Evolutionary conservation across 1,140 invertebrate genomes (phyloP), one percentile per base, ranked within the genome.

Genomic region (Solenopsis fugax): DNA sequence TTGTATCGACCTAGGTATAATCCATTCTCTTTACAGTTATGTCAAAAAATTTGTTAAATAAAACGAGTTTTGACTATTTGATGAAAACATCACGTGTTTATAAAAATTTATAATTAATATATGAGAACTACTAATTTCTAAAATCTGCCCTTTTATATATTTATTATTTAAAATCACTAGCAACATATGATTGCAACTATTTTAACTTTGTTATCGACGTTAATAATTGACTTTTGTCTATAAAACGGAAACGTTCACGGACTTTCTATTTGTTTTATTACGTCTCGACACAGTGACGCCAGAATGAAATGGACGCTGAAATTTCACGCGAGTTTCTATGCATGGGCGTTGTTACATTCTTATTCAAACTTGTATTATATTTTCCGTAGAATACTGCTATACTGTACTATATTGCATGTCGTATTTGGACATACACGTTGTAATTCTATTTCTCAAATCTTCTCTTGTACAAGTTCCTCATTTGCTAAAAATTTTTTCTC

Each of bases 351-450:
- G 21, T 21, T 45, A 45, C 41, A 71, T 48, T 71, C 48, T 65
- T 65, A 65, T 37, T 24, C 41, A 71, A 24, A 71, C 9, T 69
- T 45, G n/a, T 34, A 24, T 69, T 34, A 24, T 69, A 24, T 71
- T 24, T 48, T 48, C 37, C n/a, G 24, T 0, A 48, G 41, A 69
- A 69, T 48, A 48, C 13, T 48, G 41, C 1, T 48, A 16, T 12
- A 67, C 1, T 10, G 12, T 10, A 10, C 10, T 13, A n/a, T 45
- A 24, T 21, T 12, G 16, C 21, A 69, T 21, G 10, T 48, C 41
- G 5, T 9, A 48, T 69, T 48, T 48, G n/a, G n/a, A 24, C 48
- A 10, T 56, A 41, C 13, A 37, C 4, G 16, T 75, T 54, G 13
- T 75, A 75, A 37, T 6, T 56, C 5, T 37, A 56, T 73, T 21